These are phyloP conservation scores for Chymomyza costata DNA, from an alignment of 1,140 invertebrate genomes.

Conservation along the genomic window DNA sequence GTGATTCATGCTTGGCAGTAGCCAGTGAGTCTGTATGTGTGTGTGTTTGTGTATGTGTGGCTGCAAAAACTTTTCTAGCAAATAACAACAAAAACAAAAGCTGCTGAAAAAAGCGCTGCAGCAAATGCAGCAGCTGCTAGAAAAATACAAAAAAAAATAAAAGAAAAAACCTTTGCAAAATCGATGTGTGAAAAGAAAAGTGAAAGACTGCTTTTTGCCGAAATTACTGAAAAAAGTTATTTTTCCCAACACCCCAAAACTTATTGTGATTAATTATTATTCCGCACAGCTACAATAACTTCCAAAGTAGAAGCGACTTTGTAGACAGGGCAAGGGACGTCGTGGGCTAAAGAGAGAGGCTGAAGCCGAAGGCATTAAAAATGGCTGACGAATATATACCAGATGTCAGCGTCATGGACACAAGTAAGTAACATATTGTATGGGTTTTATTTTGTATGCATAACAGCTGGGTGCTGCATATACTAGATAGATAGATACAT, in stretches of 20 bases:
- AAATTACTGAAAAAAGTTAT: slow-evolving; percentile 20
- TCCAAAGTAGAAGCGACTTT: slow-evolving; percentile 14
- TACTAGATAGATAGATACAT: no score
- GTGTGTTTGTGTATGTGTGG: slow-evolving; percentile 8
- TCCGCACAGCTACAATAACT: slow-evolving; percentile 41
- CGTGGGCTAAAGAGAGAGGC: background rate
- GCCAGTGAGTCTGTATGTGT: slow-evolving; percentile 3
- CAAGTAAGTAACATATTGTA: slow-evolving; percentile 72
- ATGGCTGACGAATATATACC: slow-evolving; percentile 72
- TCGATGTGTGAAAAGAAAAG: slow-evolving; percentile 36
- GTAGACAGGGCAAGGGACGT: slow-evolving; percentile 8
- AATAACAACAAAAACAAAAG: slow-evolving; percentile 58
- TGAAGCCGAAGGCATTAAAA: slow-evolving; percentile 39
- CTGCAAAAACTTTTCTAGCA: slow-evolving; percentile 2
- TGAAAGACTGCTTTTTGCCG: background rate
- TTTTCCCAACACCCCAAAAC: background rate
- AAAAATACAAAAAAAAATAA: background rate
- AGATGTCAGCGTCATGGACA: slow-evolving; percentile 71
- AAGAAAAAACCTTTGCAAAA: slow-evolving; percentile 42
- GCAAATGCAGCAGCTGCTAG: slow-evolving; percentile 39
- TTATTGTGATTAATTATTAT: slow-evolving; percentile 46
- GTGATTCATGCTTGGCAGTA: slow-evolving; percentile 56
- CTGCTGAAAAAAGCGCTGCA: slow-evolving; percentile 24
- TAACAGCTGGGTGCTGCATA: no score
- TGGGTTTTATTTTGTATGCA: no score